Conservation (phyloP, 2,888 invertebrate genomes). For the Plebejus argus region DNA sequence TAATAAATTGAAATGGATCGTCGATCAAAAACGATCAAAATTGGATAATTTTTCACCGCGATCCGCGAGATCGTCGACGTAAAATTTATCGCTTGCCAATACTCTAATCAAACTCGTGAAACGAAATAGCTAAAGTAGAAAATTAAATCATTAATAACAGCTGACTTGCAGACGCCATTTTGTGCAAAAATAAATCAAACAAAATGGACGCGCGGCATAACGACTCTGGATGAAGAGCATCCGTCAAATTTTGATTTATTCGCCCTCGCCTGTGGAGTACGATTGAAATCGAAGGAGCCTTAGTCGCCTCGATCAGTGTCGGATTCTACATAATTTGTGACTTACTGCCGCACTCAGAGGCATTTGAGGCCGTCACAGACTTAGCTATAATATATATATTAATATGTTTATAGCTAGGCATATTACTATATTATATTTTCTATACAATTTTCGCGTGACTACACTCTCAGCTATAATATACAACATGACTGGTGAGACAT, state of each 20-base stretch:
- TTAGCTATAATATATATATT: too few species aligned
- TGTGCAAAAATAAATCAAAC: conserved; percentile 28
- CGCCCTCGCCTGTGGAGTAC: background rate
- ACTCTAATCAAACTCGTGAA: conserved; percentile 2
- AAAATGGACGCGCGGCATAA: conserved; percentile 13
- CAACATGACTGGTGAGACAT: too few species aligned
- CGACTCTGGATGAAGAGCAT: conserved; percentile 14
- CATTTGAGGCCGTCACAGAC: too few species aligned
- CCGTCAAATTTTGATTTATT: conserved; percentile 16
- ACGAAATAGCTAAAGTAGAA: background rate
- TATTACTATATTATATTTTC: too few species aligned
- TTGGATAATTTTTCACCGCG: conserved; percentile 25
- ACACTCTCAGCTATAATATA: too few species aligned
- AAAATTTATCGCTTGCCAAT: conserved; percentile 10
- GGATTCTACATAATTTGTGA: too few species aligned
- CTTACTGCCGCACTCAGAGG: too few species aligned
- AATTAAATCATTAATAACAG: conserved; percentile 18
- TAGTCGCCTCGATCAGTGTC: too few species aligned
- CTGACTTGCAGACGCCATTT: background rate
- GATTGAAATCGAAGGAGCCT: background rate
- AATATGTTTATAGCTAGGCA: too few species aligned
- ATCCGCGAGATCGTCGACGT: conserved; percentile 20
- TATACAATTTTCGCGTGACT: too few species aligned
- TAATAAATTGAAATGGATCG: background rate
- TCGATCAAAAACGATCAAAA: conserved; percentile 6